phyloP scores from a whole-genome alignment of 2,888 invertebrate species.

The Corythucha ciliata region DNA sequence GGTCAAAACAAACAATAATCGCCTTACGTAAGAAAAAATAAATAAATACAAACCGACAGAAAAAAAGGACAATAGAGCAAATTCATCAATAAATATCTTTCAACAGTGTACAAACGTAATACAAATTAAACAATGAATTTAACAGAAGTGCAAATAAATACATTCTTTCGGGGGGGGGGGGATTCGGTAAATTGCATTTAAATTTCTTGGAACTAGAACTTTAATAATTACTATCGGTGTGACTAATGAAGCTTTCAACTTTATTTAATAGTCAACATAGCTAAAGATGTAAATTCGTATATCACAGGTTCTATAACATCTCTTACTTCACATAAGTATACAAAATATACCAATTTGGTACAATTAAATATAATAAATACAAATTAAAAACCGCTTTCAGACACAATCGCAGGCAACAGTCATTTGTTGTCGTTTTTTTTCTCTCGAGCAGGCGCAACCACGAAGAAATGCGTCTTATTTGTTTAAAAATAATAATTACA shows the following conservation, averaged over 20 bases:
- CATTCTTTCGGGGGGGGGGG: no score
- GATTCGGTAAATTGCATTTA: background rate
- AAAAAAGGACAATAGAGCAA: no score
- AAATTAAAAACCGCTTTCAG: constrained; percentile 28
- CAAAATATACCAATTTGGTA: constrained; percentile 33
- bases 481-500: constrained; percentile 22
- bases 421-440: constrained; percentile 10
- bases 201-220: constrained; percentile 14
- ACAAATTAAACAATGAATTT: constrained; percentile 27
- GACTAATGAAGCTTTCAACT: constrained; percentile 15
- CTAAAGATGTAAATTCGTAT: constrained; percentile 27
- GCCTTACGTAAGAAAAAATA: no score
- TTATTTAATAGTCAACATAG: no score
- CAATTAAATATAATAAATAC: constrained; percentile 29
- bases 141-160: no score
- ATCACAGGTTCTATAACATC: constrained; percentile 32
- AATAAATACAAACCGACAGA: no score
- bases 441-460: constrained; percentile 15
- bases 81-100: constrained; percentile 30
- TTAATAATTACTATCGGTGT: constrained; percentile 22
- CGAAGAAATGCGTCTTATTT: constrained; percentile 28
- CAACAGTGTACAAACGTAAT: constrained; percentile 30
- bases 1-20: no score
- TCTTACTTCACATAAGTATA: constrained; percentile 30
- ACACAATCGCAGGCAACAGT: constrained; percentile 23